Percentiles rank a stretch among this genome's conserved stretches.
Conservation (phyloP, 2,888 invertebrate species). For the Strigamia crassipes region DNA sequence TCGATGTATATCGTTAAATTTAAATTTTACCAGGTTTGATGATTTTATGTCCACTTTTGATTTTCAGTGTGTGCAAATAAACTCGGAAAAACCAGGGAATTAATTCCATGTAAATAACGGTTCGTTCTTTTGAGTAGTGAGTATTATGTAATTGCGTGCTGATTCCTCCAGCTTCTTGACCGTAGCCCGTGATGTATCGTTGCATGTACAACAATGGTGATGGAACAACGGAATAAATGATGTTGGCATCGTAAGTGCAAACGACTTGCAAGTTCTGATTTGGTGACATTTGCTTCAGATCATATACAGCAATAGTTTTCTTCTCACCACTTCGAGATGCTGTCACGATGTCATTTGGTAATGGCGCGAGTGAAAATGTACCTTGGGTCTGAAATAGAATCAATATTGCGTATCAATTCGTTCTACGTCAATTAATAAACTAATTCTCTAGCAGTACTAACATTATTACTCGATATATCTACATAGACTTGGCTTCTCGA, state of each 20-base stretch:
- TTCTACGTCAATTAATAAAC: neutral
- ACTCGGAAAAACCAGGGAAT: slow-evolving; percentile 67
- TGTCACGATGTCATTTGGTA: neutral
- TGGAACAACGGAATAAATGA: neutral
- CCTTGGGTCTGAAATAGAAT: neutral
- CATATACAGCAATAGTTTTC: slow-evolving; percentile 9
- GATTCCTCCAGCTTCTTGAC: slow-evolving; percentile 88
- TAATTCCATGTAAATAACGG: slow-evolving; percentile 83
- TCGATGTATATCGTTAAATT: neutral
- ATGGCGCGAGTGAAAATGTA: slow-evolving; percentile 22
- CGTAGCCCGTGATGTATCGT: slow-evolving; percentile 68
- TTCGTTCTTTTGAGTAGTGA: slow-evolving; percentile 64
- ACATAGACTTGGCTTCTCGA: slow-evolving; percentile 77
- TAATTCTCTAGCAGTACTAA: slow-evolving; percentile 45
- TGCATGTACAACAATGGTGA: neutral
- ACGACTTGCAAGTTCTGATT: neutral
- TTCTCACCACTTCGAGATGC: slow-evolving; percentile 42
- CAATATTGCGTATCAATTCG: neutral
- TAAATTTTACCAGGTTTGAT: slow-evolving; percentile 46
- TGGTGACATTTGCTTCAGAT: neutral
- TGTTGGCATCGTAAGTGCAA: neutral
- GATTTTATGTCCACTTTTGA: slow-evolving; percentile 56
- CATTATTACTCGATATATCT: slow-evolving; percentile 68
- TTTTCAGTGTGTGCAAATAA: slow-evolving; percentile 83
- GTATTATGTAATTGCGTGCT: slow-evolving; percentile 83